Evolutionary conservation across 2,888 invertebrate species (phyloP), one percentile per base, ranked within the genome.

Genomic region (Torymus texanus): DNA sequence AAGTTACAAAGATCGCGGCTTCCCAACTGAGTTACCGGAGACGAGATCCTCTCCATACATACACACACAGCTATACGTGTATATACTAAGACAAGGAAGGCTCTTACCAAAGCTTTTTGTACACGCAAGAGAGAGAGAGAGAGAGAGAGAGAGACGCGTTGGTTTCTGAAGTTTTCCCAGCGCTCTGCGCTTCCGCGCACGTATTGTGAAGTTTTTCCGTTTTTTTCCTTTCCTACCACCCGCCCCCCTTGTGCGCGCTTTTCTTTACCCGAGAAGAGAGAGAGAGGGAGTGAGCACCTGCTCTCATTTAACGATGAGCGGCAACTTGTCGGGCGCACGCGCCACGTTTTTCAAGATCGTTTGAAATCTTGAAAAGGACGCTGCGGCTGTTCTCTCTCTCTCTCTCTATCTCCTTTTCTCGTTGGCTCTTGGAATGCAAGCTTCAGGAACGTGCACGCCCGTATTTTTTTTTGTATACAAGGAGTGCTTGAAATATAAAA

Each of bases 251-350:
- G n/a, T 29, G 21, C 41, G 41, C 41, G 8, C n/a, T 67, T 61
- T 61, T 74, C 62, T 65, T n/a, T 41, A 11, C 29, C 4, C n/a
- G 18, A 62, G 14, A 21, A 13, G 14, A 3, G 29, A 63, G 56
- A 75, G 41, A 29, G 29, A 29, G 29, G 29, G 29, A 29, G 29
- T 29, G 29, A 71, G 71, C 77, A 77, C 77, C 77, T 71, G 77
- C 65, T 71, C 77, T 63, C 66, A 71, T 77, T 77, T 77, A 77
- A 66, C 77, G 77, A 75, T 68, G 62, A 67, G 75, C 73, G 41
- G 55, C 63, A 63, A 63, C 55, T 73, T 73, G 71, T 63, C 55
- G 55, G 41, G 41, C 73, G 51, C 70, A 21, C 50, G 50, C 41
- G 56, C 68, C 59, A 56, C 63, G 68, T 70, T 76, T 76, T 70